Evolutionary conservation across 2,797 vertebrate genomes (phyloP).

Genomic region (Petrocephalus schoutedeni): DNA sequence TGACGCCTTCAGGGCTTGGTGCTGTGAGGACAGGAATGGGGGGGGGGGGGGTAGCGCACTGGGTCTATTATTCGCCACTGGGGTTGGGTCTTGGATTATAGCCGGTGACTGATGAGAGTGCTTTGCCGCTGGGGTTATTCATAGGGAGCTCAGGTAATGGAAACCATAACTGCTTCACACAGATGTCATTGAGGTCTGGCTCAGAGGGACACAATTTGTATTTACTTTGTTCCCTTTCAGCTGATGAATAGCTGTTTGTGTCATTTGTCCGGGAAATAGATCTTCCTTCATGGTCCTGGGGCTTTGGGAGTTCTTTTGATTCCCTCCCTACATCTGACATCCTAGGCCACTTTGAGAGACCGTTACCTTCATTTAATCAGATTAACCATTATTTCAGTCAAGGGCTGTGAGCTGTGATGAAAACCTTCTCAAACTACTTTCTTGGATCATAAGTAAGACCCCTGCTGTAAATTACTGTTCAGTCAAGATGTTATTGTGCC

Average conservation of each 20-base stretch:
- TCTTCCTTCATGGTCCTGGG: background rate
- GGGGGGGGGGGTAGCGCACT: background rate
- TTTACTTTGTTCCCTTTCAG: background rate
- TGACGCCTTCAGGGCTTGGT: background rate
- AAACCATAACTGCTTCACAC: background rate
- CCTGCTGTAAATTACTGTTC: background rate
- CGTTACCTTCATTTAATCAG: background rate
- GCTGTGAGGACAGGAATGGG: background rate
- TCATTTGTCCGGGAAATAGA: background rate
- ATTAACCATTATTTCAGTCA: background rate
- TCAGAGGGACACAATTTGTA: conserved; percentile 23
- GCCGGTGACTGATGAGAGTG: background rate
- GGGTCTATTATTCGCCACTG: background rate
- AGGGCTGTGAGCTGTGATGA: background rate
- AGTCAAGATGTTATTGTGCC: background rate
- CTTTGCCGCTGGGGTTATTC: background rate
- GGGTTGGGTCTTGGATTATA: background rate
- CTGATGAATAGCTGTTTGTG: conserved; percentile 3
- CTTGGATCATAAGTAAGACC: background rate
- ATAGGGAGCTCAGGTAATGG: background rate
- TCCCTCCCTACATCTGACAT: background rate
- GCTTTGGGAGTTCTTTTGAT: background rate
- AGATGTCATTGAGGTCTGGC: background rate
- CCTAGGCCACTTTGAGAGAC: background rate
- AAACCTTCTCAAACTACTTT: background rate